phyloP scores from a whole-genome alignment of 1,140 invertebrate species.

The Leguminivora glycinivorella region DNA sequence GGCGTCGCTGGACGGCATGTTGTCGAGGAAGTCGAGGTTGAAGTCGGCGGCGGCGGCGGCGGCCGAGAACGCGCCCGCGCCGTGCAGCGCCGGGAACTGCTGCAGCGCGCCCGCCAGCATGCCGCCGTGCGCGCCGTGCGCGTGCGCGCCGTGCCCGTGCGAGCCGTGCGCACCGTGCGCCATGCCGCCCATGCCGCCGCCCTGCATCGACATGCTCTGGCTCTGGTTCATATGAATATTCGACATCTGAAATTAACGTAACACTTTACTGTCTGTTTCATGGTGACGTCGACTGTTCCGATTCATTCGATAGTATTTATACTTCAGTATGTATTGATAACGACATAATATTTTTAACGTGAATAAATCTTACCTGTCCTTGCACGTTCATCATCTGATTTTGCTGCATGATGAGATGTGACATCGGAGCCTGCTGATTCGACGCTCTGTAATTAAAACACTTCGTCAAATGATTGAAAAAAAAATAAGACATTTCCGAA shows the following conservation, averaged over 20 bases:
- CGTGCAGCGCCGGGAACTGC: conserved; percentile 66
- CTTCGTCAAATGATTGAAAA: background rate
- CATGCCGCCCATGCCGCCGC: conserved; percentile 66
- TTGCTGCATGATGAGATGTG: conserved; percentile 80
- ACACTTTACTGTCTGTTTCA: background rate
- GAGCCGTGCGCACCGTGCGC: background rate
- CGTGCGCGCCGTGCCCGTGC: conserved; percentile 6
- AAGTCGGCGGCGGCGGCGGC: conserved; percentile 85
- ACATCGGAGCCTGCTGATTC: conserved; percentile 80
- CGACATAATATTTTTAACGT: background rate
- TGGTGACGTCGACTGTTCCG: background rate
- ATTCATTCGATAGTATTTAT: background rate
- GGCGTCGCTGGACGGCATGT: conserved; percentile 84
- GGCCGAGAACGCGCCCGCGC: conserved; percentile 77
- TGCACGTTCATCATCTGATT: conserved; percentile 77
- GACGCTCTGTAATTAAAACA: conserved; percentile 61
- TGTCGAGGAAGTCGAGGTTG: conserved; percentile 89
- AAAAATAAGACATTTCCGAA: too few species aligned
- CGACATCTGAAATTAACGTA: conserved; percentile 79
- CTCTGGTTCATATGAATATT: conserved; percentile 84
- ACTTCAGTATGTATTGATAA: background rate
- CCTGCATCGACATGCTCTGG: conserved; percentile 82
- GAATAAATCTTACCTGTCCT: conserved; percentile 66
- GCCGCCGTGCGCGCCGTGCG: conserved; percentile 33
- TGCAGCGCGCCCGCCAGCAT: conserved; percentile 48